Evolutionary conservation across 2,113 vertebrate genomes (phyloP), one percentile per base, ranked within the genome.

Genomic region (Tyto alba): DNA sequence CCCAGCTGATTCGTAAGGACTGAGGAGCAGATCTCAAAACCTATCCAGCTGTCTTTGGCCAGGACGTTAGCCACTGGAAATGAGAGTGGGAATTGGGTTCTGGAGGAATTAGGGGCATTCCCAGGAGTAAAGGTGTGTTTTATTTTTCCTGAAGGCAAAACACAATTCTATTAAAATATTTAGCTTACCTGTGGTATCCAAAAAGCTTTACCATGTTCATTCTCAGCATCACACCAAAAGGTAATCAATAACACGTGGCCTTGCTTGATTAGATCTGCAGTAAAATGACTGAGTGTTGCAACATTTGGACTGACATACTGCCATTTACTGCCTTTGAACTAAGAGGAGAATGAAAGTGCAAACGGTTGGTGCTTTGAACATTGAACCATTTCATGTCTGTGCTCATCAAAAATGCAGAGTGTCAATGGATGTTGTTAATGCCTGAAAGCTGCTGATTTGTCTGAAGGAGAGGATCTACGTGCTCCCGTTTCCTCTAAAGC

Each of bases 261-360:
- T 93, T 92, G 71, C 75, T 74, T 88, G 69, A 90, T 90, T 88
- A 96, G 73, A 93, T 59, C 75, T 96, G 50, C 94, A 95, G 77
- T 83, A 50, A 96, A 96, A 97, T 96, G 96, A 96, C 96, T 97
- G 94, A 96, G 96, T 96, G 92, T 97, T 97, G 96, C 96, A 96
- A 94, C 98, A 96, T 97, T 98, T 97, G 96, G 95, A 96, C 91
- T 96, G 91, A 90, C 85, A 84, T 94, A 18, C 71, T 92, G 85
- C 92, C 89, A 92, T 97, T 80, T 96, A 80, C 83, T 96, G 87
- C 94, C 91, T 96, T 96, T 96, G 96, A 97, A 89, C 93, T 97
- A 69, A 90, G 79, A 97, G 88, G 80, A 97, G 93, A 92, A 92
- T 91, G 87, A 87, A 95, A 90, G 29, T 90, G 95, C 94, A 95